phyloP scores from a whole-genome alignment of 2,113 vertebrate genomes.

The Coracopsis vasa region DNA sequence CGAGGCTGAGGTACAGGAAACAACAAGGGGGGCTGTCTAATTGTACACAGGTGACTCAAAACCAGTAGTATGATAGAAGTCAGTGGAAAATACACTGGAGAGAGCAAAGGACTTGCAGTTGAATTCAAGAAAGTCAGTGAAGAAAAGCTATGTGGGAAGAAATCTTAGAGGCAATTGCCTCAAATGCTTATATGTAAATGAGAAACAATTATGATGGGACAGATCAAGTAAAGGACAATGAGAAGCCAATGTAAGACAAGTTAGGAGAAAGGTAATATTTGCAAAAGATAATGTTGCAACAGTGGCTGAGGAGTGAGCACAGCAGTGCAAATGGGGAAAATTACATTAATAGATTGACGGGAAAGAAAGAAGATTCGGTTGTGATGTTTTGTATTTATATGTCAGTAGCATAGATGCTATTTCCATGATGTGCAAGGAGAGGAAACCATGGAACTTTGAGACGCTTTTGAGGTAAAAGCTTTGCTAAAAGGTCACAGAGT shows the following conservation, averaged over 20 bases:
- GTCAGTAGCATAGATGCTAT: not conserved
- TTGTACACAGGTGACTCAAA: not conserved
- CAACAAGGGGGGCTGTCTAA: fast-evolving
- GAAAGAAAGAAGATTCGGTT: not conserved
- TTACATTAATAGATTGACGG: not conserved
- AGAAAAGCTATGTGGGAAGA: not conserved
- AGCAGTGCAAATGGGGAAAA: not conserved
- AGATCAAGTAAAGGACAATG: not conserved
- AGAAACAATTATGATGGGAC: not conserved
- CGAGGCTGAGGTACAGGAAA: not conserved
- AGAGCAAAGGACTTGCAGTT: not conserved
- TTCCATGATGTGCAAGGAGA: not conserved
- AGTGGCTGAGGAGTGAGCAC: not conserved
- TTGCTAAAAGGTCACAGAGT: not conserved
- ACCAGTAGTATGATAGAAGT: not conserved
- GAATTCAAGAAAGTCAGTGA: not conserved
- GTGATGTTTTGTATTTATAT: not conserved
- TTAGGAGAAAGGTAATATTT: not conserved
- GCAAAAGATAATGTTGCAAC: too few species aligned
- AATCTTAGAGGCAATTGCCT: not conserved
- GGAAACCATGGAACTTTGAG: not conserved
- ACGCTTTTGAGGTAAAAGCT: not conserved
- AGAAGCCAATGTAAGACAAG: not conserved
- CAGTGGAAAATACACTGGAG: not conserved
- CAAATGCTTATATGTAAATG: not conserved